Conservation (phyloP, 2,797 vertebrate species). For the Xiphophorus birchmanni region DNA sequence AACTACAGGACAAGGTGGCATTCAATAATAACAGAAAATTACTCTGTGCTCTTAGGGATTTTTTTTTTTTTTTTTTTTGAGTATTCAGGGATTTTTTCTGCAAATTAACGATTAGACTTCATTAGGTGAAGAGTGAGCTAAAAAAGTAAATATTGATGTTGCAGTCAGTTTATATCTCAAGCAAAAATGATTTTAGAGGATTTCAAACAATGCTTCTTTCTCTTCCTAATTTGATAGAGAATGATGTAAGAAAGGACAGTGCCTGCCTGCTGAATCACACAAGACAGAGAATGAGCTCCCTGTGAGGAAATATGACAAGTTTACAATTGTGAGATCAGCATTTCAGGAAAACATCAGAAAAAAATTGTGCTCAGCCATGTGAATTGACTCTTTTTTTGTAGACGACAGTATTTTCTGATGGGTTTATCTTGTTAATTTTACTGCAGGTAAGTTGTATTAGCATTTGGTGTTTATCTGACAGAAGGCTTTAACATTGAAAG, state of each 20-base stretch:
- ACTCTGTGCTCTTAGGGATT: background rate
- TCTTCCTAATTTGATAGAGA: background rate
- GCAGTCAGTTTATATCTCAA: background rate
- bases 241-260: background rate
- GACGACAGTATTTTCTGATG: background rate
- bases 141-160: background rate
- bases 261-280: background rate
- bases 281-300: background rate
- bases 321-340: background rate
- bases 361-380: background rate
- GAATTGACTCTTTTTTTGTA: background rate
- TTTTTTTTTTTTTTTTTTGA: constrained; percentile 4
- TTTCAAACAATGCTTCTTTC: background rate
- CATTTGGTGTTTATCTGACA: background rate
- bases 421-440: background rate
- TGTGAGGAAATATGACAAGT: background rate
- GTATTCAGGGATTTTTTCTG: background rate
- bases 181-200: background rate
- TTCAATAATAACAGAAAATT: constrained; percentile 29
- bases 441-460: background rate
- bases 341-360: background rate
- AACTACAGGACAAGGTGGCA: constrained; percentile 50
- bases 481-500: background rate
- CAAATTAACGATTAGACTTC: background rate
- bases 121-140: background rate